Base-by-base conservation (phyloP, 2,888 invertebrate genomes). In the Diachrysia chrysitis region DNA sequence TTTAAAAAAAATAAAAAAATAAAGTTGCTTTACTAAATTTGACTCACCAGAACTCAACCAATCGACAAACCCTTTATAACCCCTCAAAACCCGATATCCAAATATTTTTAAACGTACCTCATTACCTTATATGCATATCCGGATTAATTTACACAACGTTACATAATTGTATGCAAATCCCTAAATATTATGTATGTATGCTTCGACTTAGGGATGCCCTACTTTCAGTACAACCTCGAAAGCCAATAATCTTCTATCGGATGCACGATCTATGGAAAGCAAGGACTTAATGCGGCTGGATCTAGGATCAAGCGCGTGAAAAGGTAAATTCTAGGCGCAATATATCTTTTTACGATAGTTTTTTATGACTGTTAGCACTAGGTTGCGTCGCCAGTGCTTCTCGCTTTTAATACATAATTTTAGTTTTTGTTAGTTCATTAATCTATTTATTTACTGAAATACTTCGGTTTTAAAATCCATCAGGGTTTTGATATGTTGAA, bases 121-220 rank as follows among this genome's bases (percentile, higher is more conserved):
- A 60, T 59, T 71, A 67, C 59, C 23, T 10, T 67, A 58, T 74
- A 74, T 74, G 76, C 76, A 74, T 63, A 42, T 29, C 55, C 9
- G 29, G 62, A 63, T 72, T 76, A 76, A 76, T 76, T 74, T 68
- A 59, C 64, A 68, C 76, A 32, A 51, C 46, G 58, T 56, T 53
- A 58, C 72, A 42, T 76, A 74, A 76, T 74, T 63, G 57, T 68
- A 75, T 75, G 74, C 63, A 76, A 75, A 75, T 76, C 63, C 58
- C 6, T 46, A 57, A 72, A 76, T 68, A 76, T 75, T 76, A 76
- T 75, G 77, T 76, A 75, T 76, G 62, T 73, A 71, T 66, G 62
- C 35, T 21, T 57, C 57, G 77, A 58, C 68, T 76, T 75, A 76
- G 73, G 61, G 77, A 60, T 60, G 60, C 59, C 37, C 29, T 57